Percentiles rank a stretch among this genome's conserved stretches.
These are phyloP conservation scores for Cheracebus regulus DNA, from an alignment of 2,797 vertebrate genomes.

Conservation along the genomic window DNA sequence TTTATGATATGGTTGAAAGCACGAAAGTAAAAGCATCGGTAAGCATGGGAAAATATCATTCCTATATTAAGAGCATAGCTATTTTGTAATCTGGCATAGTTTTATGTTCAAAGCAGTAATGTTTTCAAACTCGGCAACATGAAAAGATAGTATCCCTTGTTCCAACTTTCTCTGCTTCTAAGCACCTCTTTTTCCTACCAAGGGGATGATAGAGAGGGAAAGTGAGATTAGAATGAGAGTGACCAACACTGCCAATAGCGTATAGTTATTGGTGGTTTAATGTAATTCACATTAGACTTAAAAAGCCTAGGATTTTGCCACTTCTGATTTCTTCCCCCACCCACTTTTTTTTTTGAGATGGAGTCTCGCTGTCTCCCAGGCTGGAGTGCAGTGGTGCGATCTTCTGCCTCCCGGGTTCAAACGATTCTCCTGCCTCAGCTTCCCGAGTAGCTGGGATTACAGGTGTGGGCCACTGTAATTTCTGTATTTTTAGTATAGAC, in stretches of 20 bases:
- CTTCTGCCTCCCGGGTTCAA: no score
- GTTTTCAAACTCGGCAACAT: background rate
- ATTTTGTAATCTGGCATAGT: background rate
- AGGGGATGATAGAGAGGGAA: background rate
- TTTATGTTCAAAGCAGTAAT: background rate
- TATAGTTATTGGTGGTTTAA: background rate
- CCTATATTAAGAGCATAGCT: background rate
- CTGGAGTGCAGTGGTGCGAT: no score
- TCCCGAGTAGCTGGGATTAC: no score
- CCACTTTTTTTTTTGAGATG: no score
- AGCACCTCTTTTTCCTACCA: background rate
- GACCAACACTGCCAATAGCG: background rate
- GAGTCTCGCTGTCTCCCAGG: no score
- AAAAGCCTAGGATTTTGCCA: background rate
- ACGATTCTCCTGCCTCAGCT: no score
- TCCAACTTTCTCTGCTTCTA: background rate
- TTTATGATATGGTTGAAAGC: constrained; percentile 82
- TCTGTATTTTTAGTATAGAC: no score
- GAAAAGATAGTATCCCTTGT: background rate
- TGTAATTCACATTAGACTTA: background rate
- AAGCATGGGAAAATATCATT: constrained; percentile 56
- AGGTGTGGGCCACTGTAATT: no score
- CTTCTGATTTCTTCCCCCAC: background rate
- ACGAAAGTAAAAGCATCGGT: constrained; percentile 85
- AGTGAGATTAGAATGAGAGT: background rate